Evolutionary conservation across 2,113 vertebrate species (phyloP).

Genomic region (Gnathonemus echidnorhynchus): DNA sequence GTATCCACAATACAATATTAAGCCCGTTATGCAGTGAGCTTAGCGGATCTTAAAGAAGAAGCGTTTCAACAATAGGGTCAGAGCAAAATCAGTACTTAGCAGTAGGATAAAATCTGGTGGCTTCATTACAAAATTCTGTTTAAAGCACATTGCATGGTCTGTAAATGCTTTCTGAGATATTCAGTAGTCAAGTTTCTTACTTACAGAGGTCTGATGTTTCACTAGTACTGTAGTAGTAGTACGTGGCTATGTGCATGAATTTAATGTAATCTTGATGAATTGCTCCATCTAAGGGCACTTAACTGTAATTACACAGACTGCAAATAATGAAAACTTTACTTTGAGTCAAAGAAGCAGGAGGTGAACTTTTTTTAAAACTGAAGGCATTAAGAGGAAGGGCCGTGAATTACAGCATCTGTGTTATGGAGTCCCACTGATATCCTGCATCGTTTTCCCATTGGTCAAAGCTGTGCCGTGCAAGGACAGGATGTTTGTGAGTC

Average conservation of each 20-base stretch:
- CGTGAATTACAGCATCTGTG: background rate
- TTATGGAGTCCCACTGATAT: background rate
- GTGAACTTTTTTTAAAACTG: background rate
- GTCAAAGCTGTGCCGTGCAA: background rate
- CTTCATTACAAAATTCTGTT: background rate
- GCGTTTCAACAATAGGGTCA: background rate
- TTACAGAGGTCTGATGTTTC: background rate
- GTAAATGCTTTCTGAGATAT: background rate
- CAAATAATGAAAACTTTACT: conserved; percentile 41
- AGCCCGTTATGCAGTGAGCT: background rate
- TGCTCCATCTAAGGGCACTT: conserved; percentile 39
- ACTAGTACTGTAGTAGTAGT: background rate
- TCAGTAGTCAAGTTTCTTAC: background rate
- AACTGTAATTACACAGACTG: conserved; percentile 54
- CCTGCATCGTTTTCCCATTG: background rate
- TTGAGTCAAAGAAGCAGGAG: background rate
- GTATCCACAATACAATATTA: background rate
- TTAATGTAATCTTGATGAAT: conserved; percentile 47
- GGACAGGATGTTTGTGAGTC: background rate
- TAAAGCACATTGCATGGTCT: background rate
- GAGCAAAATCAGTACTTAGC: background rate
- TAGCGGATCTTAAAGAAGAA: background rate
- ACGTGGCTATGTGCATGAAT: conserved; percentile 19
- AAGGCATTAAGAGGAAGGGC: background rate
- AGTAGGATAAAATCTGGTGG: background rate